phyloP scores from a whole-genome alignment of 2,113 vertebrate genomes.

The Oryzias woworae region DNA sequence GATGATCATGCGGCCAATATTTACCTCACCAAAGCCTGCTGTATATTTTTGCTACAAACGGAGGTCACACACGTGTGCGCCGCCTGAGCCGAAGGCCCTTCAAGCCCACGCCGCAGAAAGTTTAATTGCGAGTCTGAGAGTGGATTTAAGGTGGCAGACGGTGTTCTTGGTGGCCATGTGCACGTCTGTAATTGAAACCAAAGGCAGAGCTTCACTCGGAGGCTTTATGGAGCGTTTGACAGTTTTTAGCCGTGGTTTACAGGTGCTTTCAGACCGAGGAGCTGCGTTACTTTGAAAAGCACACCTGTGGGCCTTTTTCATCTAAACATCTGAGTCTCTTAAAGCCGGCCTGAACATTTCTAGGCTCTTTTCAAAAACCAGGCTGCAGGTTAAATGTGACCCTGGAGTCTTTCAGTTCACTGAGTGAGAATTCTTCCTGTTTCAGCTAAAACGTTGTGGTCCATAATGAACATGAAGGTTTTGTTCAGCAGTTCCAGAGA shows the following conservation, averaged over 20 bases:
- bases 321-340: conserved; percentile 2
- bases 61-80: conserved; percentile 20
- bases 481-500: no score
- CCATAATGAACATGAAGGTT: no score
- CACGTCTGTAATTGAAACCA: conserved; percentile 13
- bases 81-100: conserved; percentile 2
- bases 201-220: conserved; percentile 10
- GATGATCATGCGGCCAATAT: conserved; percentile 28
- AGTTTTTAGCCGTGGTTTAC: conserved; percentile 16
- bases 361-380: no score
- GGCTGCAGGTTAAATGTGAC: no score
- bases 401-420: no score
- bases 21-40: conserved; percentile 47
- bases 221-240: conserved; percentile 5
- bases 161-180: conserved; percentile 5
- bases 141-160: conserved; percentile 19
- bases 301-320: conserved; percentile 10
- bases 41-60: conserved; percentile 26
- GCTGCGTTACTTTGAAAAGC: conserved; percentile 13
- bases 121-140: conserved; percentile 27
- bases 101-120: conserved; percentile 18
- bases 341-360: not conserved
- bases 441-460: no score
- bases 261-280: conserved; percentile 8
- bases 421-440: no score